Conservation (phyloP, 2,113 vertebrate genomes). For the Halcyon senegalensis region DNA sequence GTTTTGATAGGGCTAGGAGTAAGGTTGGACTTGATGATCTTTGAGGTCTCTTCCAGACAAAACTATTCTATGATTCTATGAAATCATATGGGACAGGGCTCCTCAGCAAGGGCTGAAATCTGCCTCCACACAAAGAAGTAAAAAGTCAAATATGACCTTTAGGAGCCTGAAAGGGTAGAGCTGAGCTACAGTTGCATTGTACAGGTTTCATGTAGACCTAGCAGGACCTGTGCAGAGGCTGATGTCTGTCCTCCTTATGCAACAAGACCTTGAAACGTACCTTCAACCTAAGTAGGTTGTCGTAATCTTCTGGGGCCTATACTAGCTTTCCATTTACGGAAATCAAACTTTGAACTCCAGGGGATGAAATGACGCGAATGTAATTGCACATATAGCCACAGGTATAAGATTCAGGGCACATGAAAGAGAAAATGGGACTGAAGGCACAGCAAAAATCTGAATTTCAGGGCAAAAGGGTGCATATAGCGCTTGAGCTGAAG, state of each 20-base stretch:
- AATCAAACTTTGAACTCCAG: constrained; percentile 17
- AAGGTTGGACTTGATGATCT: no score
- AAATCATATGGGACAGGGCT: background rate
- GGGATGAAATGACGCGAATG: constrained; percentile 3
- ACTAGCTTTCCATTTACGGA: constrained; percentile 15
- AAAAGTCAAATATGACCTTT: background rate
- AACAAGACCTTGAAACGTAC: constrained; percentile 2
- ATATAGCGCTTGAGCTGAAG: background rate
- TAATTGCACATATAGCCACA: background rate
- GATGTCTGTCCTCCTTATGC: background rate
- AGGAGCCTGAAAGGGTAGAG: background rate
- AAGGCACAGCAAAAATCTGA: background rate
- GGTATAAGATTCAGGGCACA: background rate
- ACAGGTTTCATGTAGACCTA: background rate
- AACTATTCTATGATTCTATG: no score
- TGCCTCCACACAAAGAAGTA: background rate
- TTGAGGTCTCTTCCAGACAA: no score
- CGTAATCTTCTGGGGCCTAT: constrained; percentile 47
- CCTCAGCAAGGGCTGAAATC: background rate
- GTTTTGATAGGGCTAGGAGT: no score
- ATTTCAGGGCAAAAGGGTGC: background rate
- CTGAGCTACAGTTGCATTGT: background rate
- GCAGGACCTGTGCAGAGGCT: background rate
- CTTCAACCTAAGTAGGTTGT: constrained; percentile 37
- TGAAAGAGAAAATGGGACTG: background rate